Conservation (phyloP, 2,888 invertebrate genomes). For the Ochropleura leucogaster region DNA sequence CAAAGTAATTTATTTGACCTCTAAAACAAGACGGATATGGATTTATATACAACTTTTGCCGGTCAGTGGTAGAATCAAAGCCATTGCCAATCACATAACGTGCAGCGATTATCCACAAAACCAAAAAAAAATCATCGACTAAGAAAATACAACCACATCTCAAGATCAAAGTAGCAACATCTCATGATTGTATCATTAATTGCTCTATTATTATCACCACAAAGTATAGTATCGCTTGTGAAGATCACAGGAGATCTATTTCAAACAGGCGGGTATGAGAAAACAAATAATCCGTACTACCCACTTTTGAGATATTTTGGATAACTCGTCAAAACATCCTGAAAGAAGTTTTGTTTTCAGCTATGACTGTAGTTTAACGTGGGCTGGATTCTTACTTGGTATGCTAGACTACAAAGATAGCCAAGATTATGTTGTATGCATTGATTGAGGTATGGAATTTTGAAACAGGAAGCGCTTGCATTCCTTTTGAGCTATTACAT, state of each 20-base stretch:
- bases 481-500: background rate
- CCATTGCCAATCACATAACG: background rate
- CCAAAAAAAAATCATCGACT: background rate
- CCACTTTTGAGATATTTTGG: slow-evolving; percentile 59
- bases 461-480: slow-evolving; percentile 6
- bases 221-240: slow-evolving; percentile 65
- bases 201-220: slow-evolving; percentile 57
- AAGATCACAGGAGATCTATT: slow-evolving; percentile 75
- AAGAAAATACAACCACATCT: slow-evolving; percentile 17
- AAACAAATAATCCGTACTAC: slow-evolving; percentile 62
- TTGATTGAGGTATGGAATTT: background rate
- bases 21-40: too few relatives aligned
- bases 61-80: background rate
- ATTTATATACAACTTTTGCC: too few relatives aligned
- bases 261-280: slow-evolving; percentile 66
- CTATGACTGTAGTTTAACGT: slow-evolving; percentile 36
- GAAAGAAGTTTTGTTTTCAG: slow-evolving; percentile 33
- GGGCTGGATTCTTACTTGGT: slow-evolving; percentile 33
- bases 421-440: background rate
- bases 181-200: slow-evolving; percentile 49
- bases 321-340: slow-evolving; percentile 69
- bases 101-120: background rate
- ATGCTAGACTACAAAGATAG: background rate
- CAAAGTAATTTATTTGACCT: too few relatives aligned
- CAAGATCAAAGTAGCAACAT: slow-evolving; percentile 46